These are phyloP conservation scores for Arctocebus calabarensis DNA, from an alignment of 2,797 vertebrate genomes.

Conservation along the genomic window DNA sequence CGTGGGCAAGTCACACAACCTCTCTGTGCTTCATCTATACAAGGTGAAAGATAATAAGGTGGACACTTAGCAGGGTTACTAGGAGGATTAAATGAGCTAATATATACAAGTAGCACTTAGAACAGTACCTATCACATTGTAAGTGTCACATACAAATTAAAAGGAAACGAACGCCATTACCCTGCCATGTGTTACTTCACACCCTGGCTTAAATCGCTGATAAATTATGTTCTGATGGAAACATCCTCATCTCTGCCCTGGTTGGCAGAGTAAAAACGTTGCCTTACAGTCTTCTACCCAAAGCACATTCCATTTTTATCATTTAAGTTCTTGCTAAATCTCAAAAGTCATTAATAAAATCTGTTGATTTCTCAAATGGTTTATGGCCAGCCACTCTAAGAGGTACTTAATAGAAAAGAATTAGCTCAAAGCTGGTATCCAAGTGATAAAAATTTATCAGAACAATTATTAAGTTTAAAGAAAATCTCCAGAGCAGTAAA, in stretches of 20 bases:
- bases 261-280: conserved; percentile 58
- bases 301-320: conserved; percentile 73
- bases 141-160: not conserved
- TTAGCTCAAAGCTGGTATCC: conserved; percentile 58
- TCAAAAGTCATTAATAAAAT: conserved; percentile 83
- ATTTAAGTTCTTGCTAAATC: conserved; percentile 77
- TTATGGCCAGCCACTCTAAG: conserved; percentile 72
- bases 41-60: not conserved
- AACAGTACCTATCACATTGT: not conserved
- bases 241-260: conserved; percentile 57
- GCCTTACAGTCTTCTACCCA: conserved; percentile 43
- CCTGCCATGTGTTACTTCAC: not conserved
- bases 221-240: conserved; percentile 65
- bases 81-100: not conserved
- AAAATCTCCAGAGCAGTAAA: conserved; percentile 54
- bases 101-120: not conserved
- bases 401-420: conserved; percentile 73
- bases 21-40: not conserved
- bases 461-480: conserved; percentile 65
- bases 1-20: not conserved
- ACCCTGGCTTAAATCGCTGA: conserved; percentile 27
- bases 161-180: not conserved
- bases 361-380: conserved; percentile 67
- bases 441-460: conserved; percentile 45
- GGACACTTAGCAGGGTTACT: not conserved